Evolutionary conservation across 1,140 invertebrate species (phyloP), one percentile per base, ranked within the genome.

Genomic region (Heliconius hewitsoni): DNA sequence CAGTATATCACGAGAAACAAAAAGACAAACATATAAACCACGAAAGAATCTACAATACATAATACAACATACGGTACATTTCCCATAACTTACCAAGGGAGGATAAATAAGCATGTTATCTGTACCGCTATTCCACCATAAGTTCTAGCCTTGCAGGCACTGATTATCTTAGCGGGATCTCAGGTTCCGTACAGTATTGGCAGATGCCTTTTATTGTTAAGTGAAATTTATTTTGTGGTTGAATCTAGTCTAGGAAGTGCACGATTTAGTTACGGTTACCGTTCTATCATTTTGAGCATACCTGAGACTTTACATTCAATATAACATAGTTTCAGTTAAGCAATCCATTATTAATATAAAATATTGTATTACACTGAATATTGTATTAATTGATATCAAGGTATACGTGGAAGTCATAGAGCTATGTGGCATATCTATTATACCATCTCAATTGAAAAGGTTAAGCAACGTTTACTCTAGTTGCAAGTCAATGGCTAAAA

Each of bases 151-250:
- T 76, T 70, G 60, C 74, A 76, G 74, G 57, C 74, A 27, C 74
- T 70, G 74, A 76, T 76, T 76, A 76, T 76, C 74, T 70, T 76
- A 66, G 73, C 73, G 52, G 50, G 57, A 76, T 76, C 74, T 66
- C 37, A 57, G 37, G 39, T 50, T 66, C 8, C 74, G 60, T 70
- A 46, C 74, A 60, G 27, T 70, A 76, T 76, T 76, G 73, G 73
- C 50, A 30, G 74, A 76, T 76, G 42, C 74, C 60, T 76, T 76
- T 76, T 76, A 66, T 76, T 76, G 74, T 66, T 76, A 76, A 76
- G 55, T 66, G 74, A 75, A 75, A 75, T 76, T 76, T 76, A 76
- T 76, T 76, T 42, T 76, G 60, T 46, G 74, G 74, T 76, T 66
- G n/a, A 76, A 71, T 70, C 37, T 76, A 55, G 74, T 70, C 9